These are phyloP conservation scores for Poecilus cupreus DNA, from an alignment of 2,888 invertebrate genomes.

Conservation along the genomic window DNA sequence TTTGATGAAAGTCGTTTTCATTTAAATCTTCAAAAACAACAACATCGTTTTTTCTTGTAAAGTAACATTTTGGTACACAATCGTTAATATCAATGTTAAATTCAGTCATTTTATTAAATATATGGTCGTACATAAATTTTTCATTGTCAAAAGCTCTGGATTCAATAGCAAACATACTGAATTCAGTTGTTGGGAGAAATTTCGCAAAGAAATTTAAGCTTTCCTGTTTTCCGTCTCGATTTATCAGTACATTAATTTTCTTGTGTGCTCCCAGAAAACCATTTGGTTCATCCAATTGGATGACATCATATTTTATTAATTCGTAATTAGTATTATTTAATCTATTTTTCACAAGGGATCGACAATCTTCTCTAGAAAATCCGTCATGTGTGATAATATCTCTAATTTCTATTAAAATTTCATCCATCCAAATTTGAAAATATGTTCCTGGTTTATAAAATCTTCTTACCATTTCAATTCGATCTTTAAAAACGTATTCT, in stretches of 20 bases:
- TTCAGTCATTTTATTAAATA: slow-evolving; percentile 70
- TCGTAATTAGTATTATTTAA: slow-evolving; percentile 60
- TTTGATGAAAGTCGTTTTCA: slow-evolving; percentile 64
- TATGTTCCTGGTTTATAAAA: slow-evolving; percentile 41
- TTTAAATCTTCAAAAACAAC: slow-evolving; percentile 71
- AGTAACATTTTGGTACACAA: slow-evolving; percentile 69
- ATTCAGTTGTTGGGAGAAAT: slow-evolving; percentile 75
- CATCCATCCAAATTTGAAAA: slow-evolving; percentile 49
- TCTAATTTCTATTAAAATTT: slow-evolving; percentile 50
- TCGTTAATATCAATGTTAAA: slow-evolving; percentile 64
- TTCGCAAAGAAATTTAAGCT: slow-evolving; percentile 76
- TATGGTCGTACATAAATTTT: slow-evolving; percentile 71
- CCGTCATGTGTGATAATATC: slow-evolving; percentile 55
- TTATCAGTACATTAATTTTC: slow-evolving; percentile 66
- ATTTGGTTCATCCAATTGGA: slow-evolving; percentile 61
- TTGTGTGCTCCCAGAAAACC: slow-evolving; percentile 67
- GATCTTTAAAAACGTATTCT: slow-evolving; percentile 29
- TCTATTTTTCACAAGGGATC: slow-evolving; percentile 62
- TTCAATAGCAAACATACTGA: slow-evolving; percentile 72
- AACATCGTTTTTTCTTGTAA: slow-evolving; percentile 65
- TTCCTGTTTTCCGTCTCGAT: slow-evolving; percentile 61
- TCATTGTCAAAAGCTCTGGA: slow-evolving; percentile 75
- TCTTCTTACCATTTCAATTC: slow-evolving; percentile 14
- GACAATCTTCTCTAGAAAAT: slow-evolving; percentile 65
- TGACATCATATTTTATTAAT: slow-evolving; percentile 61